Conservation (phyloP, 2,888 invertebrate genomes). For the Leucophenga montana region DNA sequence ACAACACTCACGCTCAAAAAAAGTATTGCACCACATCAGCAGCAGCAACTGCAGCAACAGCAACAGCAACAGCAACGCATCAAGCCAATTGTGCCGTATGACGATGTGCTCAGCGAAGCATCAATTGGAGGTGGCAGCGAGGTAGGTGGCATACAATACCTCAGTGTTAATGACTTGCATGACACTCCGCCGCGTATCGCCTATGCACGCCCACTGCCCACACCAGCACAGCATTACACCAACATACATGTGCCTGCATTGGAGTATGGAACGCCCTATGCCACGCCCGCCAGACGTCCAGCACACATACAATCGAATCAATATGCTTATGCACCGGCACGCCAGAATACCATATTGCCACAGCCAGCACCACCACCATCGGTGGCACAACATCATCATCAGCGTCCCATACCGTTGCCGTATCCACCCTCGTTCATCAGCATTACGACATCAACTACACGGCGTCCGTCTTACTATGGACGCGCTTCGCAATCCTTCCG, state of each 20-base stretch:
- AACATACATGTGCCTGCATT: slow-evolving; percentile 41
- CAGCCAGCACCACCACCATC: slow-evolving; percentile 1
- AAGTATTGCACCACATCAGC: slow-evolving; percentile 29
- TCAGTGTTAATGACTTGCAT: slow-evolving; percentile 45
- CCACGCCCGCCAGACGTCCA: slow-evolving; percentile 27
- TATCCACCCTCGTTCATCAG: slow-evolving; percentile 70
- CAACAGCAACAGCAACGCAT: slow-evolving; percentile 45
- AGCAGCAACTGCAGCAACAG: too few relatives aligned
- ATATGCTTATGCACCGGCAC: slow-evolving; percentile 61
- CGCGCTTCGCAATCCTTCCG: slow-evolving; percentile 47
- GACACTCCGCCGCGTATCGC: slow-evolving; percentile 25
- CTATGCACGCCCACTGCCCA: slow-evolving; percentile 17
- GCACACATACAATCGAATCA: slow-evolving; percentile 65
- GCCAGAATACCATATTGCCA: slow-evolving; percentile 46
- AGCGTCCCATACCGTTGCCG: slow-evolving; percentile 54
- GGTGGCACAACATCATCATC: not conserved
- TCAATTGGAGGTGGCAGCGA: slow-evolving; percentile 39
- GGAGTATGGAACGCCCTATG: slow-evolving; percentile 36
- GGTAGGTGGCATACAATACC: slow-evolving; percentile 45
- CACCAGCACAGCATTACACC: slow-evolving; percentile 35
- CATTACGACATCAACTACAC: slow-evolving; percentile 53
- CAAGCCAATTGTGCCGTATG: slow-evolving; percentile 59
- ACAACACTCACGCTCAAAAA: slow-evolving; percentile 12
- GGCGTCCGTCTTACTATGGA: slow-evolving; percentile 40
- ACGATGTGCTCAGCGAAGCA: slow-evolving; percentile 49